phyloP scores from a whole-genome alignment of 2,797 vertebrate genomes.

The Hoplostethus atlanticus region DNA sequence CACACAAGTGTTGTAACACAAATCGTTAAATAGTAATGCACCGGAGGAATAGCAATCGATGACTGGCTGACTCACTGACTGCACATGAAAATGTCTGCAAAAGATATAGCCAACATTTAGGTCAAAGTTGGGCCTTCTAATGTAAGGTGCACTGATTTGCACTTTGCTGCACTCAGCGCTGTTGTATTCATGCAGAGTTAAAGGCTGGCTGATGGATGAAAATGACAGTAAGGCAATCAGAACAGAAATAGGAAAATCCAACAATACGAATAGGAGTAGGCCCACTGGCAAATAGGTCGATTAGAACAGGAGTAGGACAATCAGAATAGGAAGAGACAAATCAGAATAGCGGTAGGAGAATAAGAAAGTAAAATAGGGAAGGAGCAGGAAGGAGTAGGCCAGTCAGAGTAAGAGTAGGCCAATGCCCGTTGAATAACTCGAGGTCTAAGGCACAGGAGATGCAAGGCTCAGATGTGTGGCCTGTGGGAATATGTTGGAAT shows the following conservation, averaged over 20 bases:
- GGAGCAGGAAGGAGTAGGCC: slow-evolving; percentile 10
- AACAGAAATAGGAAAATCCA: too few relatives aligned
- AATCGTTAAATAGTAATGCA: slow-evolving; percentile 30
- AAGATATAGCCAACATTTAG: background rate
- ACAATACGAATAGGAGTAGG: too few relatives aligned
- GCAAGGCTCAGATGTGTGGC: slow-evolving; percentile 50
- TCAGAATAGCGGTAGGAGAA: too few relatives aligned
- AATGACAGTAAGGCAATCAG: too few relatives aligned
- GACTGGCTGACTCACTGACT: slow-evolving; percentile 41
- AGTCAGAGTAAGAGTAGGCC: slow-evolving; percentile 35
- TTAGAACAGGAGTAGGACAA: too few relatives aligned
- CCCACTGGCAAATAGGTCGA: too few relatives aligned
- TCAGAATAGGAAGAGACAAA: too few relatives aligned
- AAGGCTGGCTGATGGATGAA: too few relatives aligned
- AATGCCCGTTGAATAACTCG: slow-evolving; percentile 15
- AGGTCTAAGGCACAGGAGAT: slow-evolving; percentile 28
- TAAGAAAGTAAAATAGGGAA: too few relatives aligned
- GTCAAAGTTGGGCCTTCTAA: background rate
- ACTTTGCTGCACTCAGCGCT: background rate
- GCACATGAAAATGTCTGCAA: slow-evolving; percentile 21
- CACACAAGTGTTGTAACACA: slow-evolving; percentile 48
- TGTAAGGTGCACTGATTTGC: slow-evolving; percentile 1
- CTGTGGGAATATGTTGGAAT: slow-evolving; percentile 40
- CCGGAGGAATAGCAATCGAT: slow-evolving; percentile 51
- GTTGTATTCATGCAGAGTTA: background rate